Percentiles rank a stretch among this genome's conserved stretches.
These are phyloP conservation scores for Thelaira solivaga DNA, from an alignment of 2,888 invertebrate genomes.

Conservation along the genomic window DNA sequence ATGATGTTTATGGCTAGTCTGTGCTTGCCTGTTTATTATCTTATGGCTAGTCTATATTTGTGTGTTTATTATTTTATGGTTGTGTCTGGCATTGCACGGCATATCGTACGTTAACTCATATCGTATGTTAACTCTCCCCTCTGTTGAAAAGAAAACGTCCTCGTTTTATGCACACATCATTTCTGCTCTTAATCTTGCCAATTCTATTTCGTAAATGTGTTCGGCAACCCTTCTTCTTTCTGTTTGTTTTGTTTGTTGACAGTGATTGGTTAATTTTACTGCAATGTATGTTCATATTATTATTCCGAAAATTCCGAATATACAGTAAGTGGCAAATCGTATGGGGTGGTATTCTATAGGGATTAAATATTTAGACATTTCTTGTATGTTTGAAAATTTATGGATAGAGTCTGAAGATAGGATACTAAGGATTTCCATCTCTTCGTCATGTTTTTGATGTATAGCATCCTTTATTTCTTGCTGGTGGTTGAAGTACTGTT, in stretches of 20 bases:
- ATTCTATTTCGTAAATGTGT: neutral
- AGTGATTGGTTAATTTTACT: neutral
- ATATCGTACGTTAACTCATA: too few species aligned
- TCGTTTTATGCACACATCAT: neutral
- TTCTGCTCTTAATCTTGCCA: neutral
- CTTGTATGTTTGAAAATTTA: neutral
- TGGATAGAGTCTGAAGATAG: neutral
- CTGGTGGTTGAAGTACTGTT: slow-evolving; percentile 6
- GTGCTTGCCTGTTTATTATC: too few species aligned
- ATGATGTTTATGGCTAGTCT: too few species aligned
- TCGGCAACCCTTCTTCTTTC: neutral
- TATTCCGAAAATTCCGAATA: neutral
- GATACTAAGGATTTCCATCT: neutral
- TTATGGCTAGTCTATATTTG: too few species aligned
- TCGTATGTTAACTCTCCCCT: too few species aligned
- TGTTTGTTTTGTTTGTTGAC: neutral
- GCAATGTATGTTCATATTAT: neutral
- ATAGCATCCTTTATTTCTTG: neutral
- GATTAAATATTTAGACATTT: neutral
- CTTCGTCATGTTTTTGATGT: neutral
- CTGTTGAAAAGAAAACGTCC: too few species aligned
- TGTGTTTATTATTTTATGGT: too few species aligned
- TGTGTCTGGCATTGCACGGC: too few species aligned
- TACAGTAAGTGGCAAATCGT: neutral
- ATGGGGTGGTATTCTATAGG: neutral